Conservation (phyloP, 1,140 invertebrate genomes). For the Homalodisca vitripennis region DNA sequence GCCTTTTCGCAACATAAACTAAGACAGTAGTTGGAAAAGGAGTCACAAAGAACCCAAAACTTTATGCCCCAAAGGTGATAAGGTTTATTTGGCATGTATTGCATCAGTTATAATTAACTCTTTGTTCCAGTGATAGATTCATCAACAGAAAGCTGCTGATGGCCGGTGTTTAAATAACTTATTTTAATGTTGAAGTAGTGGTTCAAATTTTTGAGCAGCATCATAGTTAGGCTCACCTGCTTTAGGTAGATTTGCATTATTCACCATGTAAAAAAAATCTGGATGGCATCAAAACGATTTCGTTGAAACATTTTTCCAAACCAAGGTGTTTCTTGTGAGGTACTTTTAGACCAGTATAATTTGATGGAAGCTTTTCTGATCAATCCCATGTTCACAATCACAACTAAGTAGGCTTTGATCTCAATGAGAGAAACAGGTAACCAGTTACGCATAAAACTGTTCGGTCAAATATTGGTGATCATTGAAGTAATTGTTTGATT, state of each 20-base stretch:
- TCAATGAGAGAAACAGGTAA: neutral
- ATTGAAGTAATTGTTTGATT: neutral
- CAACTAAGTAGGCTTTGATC: slow-evolving; percentile 15
- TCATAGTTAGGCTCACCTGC: no score
- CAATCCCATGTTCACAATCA: slow-evolving; percentile 25
- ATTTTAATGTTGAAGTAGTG: slow-evolving; percentile 42
- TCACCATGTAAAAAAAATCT: slow-evolving; percentile 32
- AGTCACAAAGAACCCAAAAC: neutral
- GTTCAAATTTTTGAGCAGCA: slow-evolving; percentile 41
- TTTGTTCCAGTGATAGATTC: slow-evolving; percentile 38
- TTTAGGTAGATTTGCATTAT: no score
- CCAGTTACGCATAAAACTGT: neutral
- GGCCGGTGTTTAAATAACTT: slow-evolving; percentile 38
- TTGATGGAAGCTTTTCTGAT: neutral
- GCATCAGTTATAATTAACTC: no score
- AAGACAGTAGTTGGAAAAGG: no score
- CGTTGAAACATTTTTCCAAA: slow-evolving; percentile 16
- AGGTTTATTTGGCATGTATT: slow-evolving; percentile 3
- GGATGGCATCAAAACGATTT: slow-evolving; percentile 4
- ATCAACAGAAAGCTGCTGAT: slow-evolving; percentile 41
- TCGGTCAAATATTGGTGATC: neutral
- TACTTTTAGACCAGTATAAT: neutral
- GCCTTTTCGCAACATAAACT: neutral
- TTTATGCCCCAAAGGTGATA: neutral
- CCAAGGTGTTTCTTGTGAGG: no score